Evolutionary conservation across 2,888 invertebrate species (phyloP), one percentile per base, ranked within the genome.

Genomic region (Gari tellinella): DNA sequence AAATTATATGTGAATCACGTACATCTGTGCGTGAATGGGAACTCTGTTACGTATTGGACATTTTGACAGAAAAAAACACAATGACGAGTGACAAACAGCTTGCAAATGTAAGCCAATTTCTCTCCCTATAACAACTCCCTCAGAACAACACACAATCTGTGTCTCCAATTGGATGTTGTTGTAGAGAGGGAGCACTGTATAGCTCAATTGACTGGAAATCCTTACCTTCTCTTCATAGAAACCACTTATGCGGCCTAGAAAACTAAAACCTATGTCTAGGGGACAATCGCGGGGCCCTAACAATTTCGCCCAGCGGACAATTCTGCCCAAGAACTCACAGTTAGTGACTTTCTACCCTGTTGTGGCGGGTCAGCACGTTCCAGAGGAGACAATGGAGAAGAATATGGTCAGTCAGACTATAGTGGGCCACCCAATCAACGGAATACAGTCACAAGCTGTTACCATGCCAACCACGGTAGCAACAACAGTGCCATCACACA

Each of bases 231-330:
- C 4, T 5, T 8, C 25, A n/a, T 57, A 78, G 74, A 78, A 74
- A 58, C 74, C 66, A 12, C 21, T 74, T 12, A 78, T 78, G 78
- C 37, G 75, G 7, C 72, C 77, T 0, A 62, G 79, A 31, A 72
- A 72, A 37, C 38, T 79, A 38, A 69, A 70, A 56, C 66, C 68
- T 10, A 46, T 77, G 15, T 69, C 72, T 17, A 55, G 80, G 56
- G 51, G 53, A 14, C 58, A 64, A 17, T 43, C 69, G 21, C 55
- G 63, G n/a, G 52, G 51, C 7, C 56, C 65, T n/a, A 63, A 80
- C 0, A 78, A 86, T 41, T 80, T 89, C 37, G 79, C 86, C n/a
- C 90, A 90, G 81, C 78, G 90, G 46, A 88, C 87, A 1, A 78
- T 90, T 12, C 72, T 90, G 31, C 90, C 90, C 5, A 90, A 90